Conservation (phyloP, 2,797 vertebrate genomes). For the Gila robusta region DNA sequence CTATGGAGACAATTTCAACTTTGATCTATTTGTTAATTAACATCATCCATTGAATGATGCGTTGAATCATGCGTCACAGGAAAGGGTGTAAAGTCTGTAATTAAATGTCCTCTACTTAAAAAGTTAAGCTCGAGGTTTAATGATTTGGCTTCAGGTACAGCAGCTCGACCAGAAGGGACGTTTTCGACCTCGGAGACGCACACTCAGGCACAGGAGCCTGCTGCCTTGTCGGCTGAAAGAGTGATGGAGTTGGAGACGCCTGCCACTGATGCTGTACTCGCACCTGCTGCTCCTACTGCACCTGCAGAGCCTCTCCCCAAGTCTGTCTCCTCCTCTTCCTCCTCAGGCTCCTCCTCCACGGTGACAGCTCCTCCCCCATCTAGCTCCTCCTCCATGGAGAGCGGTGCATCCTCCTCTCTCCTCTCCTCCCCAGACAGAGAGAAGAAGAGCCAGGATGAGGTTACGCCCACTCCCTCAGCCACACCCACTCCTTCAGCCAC, state of each 20-base stretch:
- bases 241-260: conserved; percentile 77
- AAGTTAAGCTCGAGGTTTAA: neutral
- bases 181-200: conserved; percentile 69
- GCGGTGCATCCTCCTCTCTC: conserved; percentile 76
- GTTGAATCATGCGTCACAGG: neutral
- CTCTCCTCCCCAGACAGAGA: conserved; percentile 84
- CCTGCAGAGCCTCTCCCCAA: conserved; percentile 63
- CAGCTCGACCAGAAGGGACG: conserved; percentile 79
- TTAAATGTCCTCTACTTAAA: neutral
- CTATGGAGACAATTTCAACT: no score
- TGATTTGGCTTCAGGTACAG: conserved; percentile 77
- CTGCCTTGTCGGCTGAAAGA: conserved; percentile 63
- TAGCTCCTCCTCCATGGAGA: conserved; percentile 81
- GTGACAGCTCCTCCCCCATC: conserved; percentile 81
- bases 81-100: neutral
- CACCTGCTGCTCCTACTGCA: conserved; percentile 64
- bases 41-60: neutral
- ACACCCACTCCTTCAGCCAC: conserved; percentile 60
- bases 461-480: conserved; percentile 57
- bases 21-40: neutral
- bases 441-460: conserved; percentile 77
- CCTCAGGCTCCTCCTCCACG: conserved; percentile 81
- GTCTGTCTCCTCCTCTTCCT: conserved; percentile 75
- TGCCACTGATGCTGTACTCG: conserved; percentile 36
- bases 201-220: conserved; percentile 77